phyloP scores from a whole-genome alignment of 2,888 invertebrate genomes.

The Tachystola acroxantha region DNA sequence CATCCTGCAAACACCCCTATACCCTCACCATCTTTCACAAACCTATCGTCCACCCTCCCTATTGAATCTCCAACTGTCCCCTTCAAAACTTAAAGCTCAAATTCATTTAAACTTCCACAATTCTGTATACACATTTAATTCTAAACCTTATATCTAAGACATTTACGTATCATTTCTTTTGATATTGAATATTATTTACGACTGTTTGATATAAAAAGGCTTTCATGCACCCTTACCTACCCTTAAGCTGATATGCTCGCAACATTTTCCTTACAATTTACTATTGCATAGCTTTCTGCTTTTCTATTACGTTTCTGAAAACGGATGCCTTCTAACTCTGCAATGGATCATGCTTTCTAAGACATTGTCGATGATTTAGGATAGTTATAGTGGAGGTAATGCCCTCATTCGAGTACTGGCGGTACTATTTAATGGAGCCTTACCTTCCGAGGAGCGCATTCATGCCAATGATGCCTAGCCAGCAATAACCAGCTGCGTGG shows the following conservation, averaged over 20 bases:
- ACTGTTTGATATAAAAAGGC: constrained; percentile 46
- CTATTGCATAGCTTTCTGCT: constrained; percentile 36
- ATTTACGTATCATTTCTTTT: constrained; percentile 16
- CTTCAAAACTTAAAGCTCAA: not conserved
- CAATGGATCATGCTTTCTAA: constrained; percentile 15
- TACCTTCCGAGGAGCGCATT: no score
- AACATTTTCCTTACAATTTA: constrained; percentile 16
- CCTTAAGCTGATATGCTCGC: constrained; percentile 37
- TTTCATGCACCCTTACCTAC: constrained; percentile 73
- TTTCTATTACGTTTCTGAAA: not conserved
- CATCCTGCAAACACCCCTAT: constrained; percentile 70
- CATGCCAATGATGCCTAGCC: no score
- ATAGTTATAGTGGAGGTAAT: constrained; percentile 28
- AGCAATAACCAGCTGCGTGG: no score
- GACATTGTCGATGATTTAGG: not conserved
- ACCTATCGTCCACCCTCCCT: constrained; percentile 30
- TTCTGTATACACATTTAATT: no score
- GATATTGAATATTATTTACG: constrained; percentile 22
- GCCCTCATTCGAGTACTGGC: constrained; percentile 59
- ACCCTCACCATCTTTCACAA: constrained; percentile 39
- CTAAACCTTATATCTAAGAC: constrained; percentile 17
- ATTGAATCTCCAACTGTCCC: not conserved
- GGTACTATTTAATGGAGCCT: constrained; percentile 40
- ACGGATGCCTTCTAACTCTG: constrained; percentile 2
- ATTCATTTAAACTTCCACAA: no score